phyloP scores from a whole-genome alignment of 2,113 vertebrate genomes.

The Phalacrocorax brasilianus region DNA sequence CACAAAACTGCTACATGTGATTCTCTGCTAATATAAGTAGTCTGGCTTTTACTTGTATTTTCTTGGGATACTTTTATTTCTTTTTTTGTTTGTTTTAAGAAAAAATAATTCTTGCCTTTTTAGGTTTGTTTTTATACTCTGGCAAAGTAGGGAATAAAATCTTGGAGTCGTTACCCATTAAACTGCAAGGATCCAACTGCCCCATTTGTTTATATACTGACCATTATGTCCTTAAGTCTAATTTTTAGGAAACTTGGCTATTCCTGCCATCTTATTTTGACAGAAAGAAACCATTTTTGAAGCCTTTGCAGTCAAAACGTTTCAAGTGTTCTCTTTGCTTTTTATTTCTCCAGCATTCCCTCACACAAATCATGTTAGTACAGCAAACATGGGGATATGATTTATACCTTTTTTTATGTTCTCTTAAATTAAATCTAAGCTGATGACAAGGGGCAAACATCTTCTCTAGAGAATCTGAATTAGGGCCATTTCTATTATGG shows the following conservation, averaged over 20 bases:
- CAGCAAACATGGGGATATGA: background rate
- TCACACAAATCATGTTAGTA: background rate
- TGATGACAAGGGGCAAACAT: background rate
- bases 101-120: fast-evolving
- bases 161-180: background rate
- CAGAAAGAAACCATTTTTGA: background rate
- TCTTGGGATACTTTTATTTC: background rate
- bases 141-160: background rate
- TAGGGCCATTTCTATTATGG: constrained; percentile 12
- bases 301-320: background rate
- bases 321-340: background rate
- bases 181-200: background rate
- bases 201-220: background rate
- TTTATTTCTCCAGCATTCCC: background rate
- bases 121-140: background rate
- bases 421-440: constrained; percentile 24
- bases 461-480: constrained; percentile 1
- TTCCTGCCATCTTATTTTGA: background rate
- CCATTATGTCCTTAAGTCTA: background rate
- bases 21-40: background rate
- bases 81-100: too few species aligned
- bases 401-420: background rate
- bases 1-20: background rate
- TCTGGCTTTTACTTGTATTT: background rate
- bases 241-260: background rate